Percentiles rank a stretch among this genome's conserved stretches.
These are phyloP conservation scores for Mugil cephalus DNA, from an alignment of 2,113 vertebrate genomes.

Conservation along the genomic window DNA sequence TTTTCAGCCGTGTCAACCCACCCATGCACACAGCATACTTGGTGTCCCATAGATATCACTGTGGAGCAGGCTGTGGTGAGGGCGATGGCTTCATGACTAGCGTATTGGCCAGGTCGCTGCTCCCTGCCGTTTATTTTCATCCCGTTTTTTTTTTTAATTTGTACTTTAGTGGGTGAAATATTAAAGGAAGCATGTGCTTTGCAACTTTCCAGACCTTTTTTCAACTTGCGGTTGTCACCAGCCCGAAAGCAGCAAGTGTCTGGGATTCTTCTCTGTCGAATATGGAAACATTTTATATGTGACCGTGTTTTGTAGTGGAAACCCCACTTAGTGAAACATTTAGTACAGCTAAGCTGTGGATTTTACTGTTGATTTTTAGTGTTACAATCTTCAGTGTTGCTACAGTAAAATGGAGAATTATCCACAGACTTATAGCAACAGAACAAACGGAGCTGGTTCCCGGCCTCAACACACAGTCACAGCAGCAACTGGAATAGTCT, in stretches of 20 bases:
- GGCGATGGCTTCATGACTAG: not conserved
- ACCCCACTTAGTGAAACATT: constrained; percentile 1
- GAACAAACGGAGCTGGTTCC: constrained; percentile 19
- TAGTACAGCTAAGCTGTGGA: not conserved
- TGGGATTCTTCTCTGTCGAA: constrained; percentile 12
- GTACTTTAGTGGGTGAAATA: constrained; percentile 8
- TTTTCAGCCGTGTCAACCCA: no score
- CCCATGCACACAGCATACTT: no score
- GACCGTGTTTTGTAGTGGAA: not conserved
- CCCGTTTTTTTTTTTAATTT: no score
- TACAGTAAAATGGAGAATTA: not conserved
- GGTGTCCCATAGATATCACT: no score
- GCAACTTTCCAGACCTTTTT: constrained; percentile 36
- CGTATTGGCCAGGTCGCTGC: not conserved
- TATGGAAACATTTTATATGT: constrained; percentile 26
- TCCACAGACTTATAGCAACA: constrained; percentile 5
- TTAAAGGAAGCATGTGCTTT: constrained; percentile 33
- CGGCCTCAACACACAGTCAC: constrained; percentile 5
- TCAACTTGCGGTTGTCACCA: constrained; percentile 38
- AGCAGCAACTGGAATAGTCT: constrained; percentile 47
- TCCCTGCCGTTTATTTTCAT: not conserved
- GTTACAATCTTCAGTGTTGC: no score
- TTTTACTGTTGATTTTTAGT: not conserved
- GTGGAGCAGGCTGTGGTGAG: not conserved
- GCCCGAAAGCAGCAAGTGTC: constrained; percentile 28